These are phyloP conservation scores for Arctocebus calabarensis DNA, from an alignment of 2,797 vertebrate genomes.

Conservation along the genomic window DNA sequence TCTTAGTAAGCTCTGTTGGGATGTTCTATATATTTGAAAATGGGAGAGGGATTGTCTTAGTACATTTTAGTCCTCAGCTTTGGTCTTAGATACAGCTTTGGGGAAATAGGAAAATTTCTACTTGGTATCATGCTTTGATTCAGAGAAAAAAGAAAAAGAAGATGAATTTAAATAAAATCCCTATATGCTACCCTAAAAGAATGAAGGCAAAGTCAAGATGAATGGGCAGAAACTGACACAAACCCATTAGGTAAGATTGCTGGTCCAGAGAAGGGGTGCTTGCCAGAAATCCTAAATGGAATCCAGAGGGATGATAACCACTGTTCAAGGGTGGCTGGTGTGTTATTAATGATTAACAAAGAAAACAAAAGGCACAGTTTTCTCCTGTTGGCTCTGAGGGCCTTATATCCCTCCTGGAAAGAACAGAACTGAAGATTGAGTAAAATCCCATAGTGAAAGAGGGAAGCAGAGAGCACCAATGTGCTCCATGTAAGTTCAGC, in stretches of 20 bases:
- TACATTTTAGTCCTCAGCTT: neutral
- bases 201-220: neutral
- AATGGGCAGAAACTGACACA: neutral
- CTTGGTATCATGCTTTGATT: neutral
- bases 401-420: neutral
- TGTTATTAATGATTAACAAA: neutral
- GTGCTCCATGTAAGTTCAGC: neutral
- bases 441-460: neutral
- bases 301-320: neutral
- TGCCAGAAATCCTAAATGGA: neutral
- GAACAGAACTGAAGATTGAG: neutral
- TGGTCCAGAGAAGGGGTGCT: neutral
- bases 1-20: neutral
- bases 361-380: neutral
- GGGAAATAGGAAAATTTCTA: neutral
- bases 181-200: neutral
- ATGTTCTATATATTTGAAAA: neutral
- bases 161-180: neutral
- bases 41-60: neutral
- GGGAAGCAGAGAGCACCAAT: neutral
- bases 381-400: neutral
- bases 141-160: neutral
- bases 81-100: neutral
- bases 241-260: neutral
- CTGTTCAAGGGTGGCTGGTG: neutral